phyloP scores from a whole-genome alignment of 2,113 vertebrate genomes.

The Rhegmatorhina hoffmannsi region DNA sequence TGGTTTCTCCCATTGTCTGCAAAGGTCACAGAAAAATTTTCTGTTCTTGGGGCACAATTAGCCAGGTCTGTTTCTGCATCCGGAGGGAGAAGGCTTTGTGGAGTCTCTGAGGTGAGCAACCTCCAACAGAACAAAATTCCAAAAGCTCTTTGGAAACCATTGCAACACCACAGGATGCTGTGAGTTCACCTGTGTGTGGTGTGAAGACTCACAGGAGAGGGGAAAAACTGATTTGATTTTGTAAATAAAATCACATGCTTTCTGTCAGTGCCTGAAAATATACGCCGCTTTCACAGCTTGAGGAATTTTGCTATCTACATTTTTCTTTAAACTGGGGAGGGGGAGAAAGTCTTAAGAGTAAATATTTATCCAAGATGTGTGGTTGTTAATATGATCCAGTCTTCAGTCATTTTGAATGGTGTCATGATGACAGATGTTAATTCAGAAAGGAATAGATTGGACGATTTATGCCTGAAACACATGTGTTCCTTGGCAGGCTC shows the following conservation, averaged over 20 bases:
- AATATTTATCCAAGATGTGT: constrained; percentile 71
- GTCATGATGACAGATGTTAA: constrained; percentile 71
- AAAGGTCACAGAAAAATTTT: neutral
- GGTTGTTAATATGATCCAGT: constrained; percentile 60
- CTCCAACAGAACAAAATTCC: neutral
- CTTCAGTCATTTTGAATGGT: constrained; percentile 61
- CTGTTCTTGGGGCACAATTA: neutral
- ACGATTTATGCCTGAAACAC: constrained; percentile 61
- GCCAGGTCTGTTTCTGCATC: neutral
- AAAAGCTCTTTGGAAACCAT: neutral
- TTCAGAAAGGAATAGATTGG: constrained; percentile 69
- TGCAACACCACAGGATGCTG: neutral
- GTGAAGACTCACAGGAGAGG: neutral
- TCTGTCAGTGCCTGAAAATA: constrained; percentile 6
- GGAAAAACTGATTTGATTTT: neutral
- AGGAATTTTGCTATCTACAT: constrained; percentile 18
- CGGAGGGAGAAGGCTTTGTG: neutral
- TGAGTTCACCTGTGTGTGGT: neutral
- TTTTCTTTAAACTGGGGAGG: neutral
- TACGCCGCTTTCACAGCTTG: constrained; percentile 6
- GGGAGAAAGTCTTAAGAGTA: neutral
- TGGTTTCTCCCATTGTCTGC: neutral
- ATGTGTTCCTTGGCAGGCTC: constrained; percentile 65
- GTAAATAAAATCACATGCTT: constrained; percentile 22
- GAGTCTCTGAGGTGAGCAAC: constrained; percentile 10